Base-by-base conservation (phyloP, 2,113 vertebrate species). In the Apeltes quadracus region DNA sequence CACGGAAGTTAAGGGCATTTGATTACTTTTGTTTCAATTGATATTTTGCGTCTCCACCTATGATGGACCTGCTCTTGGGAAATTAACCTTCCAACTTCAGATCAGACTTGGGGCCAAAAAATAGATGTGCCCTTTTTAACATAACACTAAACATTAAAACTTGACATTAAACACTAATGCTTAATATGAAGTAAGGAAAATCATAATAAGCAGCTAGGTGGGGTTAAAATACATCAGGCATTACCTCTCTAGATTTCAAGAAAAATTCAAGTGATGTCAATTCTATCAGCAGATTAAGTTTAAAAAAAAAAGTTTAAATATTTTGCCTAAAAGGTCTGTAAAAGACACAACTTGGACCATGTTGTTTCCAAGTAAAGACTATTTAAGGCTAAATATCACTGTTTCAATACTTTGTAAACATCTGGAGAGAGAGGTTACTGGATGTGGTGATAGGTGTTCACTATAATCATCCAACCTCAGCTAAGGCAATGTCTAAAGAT, bases 381-480 rank as follows among this genome's bases (percentile, higher is more conserved):
- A 34, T 34, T 4, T 5, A 34, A 22, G 25, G 20, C 18, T 72
- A 44, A 73, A 22, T 48, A 23, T 69, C 23, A 55, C 36, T 63
- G 59, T 83, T 64, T 66, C 62, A 57, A 62, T 72, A 39, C 25
- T 43, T 62, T 61, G n/a, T 62, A 14, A 82, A 72, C 36, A 68
- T 78, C 58, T 79, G 70, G 78, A 72, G 54, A 56, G 61, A 72
- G 25, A 56, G 43, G 58, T 59, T 34, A 15, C n/a, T 58, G 9
- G 63, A 46, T 38, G 7, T 43, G 34, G 27, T 57, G 41, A 54
- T 11, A 48, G 55, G 61, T 84, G 61, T 67, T 78, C 38, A 68
- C 64, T 78, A 12, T 76, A 76, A 79, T 73, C 70, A 81, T 48
- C 55, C 65, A 68, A 41, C 61, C 58, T 77, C 67, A 53, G 67